Base-by-base conservation (phyloP, 2,113 vertebrate species). In the Sigmodon hispidus region DNA sequence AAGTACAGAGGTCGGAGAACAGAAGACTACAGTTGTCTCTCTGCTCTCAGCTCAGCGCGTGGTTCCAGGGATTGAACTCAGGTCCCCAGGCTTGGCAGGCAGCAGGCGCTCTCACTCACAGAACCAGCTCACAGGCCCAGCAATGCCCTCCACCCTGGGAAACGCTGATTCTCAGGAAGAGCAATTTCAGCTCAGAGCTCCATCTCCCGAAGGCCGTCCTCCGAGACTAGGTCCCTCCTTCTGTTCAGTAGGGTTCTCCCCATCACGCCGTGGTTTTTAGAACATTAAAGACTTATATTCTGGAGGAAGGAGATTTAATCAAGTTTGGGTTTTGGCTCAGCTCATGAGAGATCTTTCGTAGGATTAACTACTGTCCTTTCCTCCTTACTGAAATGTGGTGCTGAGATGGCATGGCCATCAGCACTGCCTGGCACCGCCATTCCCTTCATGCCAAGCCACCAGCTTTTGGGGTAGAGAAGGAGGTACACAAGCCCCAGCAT, bases 321-420 rank as follows among this genome's bases (percentile, higher is more conserved):
- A 69, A 57, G 59, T 7, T 24, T 12, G n/a, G 29, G 31, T 8
- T 43, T 85, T 52, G 19, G n/a, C 40, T 45, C 5, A 55, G 67
- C 50, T 86, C 77, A 36, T 40, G 61, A 45, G 87, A 65, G 72
- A 69, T 36, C 15, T 69, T 31, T 22, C 1, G 16, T 26, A 19
- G 70, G 70, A 31, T 16, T 31, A 50, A 57, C 48, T 48, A 57
- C 48, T 48, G 7, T 24, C 22, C n/a, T 65, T 21, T 36, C 80
- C 31, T 22, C 16, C 69, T 21, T 0, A 13, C 70, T 8, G 2
- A 8, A 26, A 43, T 31, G 40, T 22, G 12, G 31, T 5, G 45
- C 50, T 9, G 31, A 69, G 15, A 10, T 0, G 0, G 16, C 36
- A 0, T 0, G 40, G 1, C 48, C 7, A 0, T 48, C 0, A 0